These are phyloP conservation scores for Eidolon helvum DNA, from an alignment of 2,113 vertebrate species.

Conservation along the genomic window DNA sequence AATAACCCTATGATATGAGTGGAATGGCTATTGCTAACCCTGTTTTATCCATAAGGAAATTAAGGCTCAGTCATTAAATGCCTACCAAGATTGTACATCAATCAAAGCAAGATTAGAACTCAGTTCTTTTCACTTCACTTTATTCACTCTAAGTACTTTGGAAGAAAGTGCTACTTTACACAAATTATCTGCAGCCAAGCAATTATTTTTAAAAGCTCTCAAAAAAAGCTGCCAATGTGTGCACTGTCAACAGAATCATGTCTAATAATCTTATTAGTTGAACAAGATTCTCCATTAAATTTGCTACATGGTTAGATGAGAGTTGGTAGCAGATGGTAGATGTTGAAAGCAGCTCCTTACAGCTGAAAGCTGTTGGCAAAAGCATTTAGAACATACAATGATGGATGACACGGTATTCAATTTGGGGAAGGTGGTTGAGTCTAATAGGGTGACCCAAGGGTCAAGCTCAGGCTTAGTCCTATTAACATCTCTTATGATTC, in stretches of 20 bases:
- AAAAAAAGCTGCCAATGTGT: conserved; percentile 57
- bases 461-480: conserved; percentile 50
- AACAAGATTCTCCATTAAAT: conserved; percentile 63
- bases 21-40: not conserved
- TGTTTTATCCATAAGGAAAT: conserved; percentile 12
- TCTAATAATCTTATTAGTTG: conserved; percentile 61
- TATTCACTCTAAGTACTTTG: not conserved
- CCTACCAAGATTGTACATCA: not conserved
- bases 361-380: conserved; percentile 67
- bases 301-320: conserved; percentile 39
- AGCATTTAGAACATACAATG: conserved; percentile 47
- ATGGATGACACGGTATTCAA: conserved; percentile 59
- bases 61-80: not conserved
- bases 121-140: not conserved
- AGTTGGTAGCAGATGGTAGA: conserved; percentile 67
- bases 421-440: conserved; percentile 29
- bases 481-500: conserved; percentile 40
- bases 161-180: conserved; percentile 4
- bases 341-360: conserved; percentile 57
- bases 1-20: not conserved
- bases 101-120: conserved; percentile 30
- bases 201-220: conserved; percentile 52
- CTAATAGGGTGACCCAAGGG: conserved; percentile 52
- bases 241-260: conserved; percentile 61
- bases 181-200: conserved; percentile 51